Percentiles rank a stretch among this genome's conserved stretches.
phyloP scores from a whole-genome alignment of 2,888 invertebrate genomes.

The Archips xylosteana region DNA sequence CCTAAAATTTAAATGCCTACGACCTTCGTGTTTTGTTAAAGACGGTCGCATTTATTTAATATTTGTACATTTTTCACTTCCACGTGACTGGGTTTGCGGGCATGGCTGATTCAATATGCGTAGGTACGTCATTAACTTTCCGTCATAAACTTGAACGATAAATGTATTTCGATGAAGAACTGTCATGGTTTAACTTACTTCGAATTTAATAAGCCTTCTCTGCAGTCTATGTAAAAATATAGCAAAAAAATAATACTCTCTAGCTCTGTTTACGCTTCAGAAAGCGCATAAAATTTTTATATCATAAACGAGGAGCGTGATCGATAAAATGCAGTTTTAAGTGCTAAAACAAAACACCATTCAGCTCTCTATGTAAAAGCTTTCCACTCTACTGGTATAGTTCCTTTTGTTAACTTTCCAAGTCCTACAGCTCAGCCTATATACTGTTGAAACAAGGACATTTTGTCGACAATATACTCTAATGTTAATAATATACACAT shows the following conservation, averaged over 20 bases:
- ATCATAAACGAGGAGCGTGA: background rate
- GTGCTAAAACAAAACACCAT: conserved; percentile 34
- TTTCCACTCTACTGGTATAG: conserved; percentile 22
- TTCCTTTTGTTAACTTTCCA: conserved; percentile 32
- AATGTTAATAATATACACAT: background rate
- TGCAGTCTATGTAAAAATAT: too few species aligned
- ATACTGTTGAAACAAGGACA: conserved; percentile 4
- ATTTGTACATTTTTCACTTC: conserved; percentile 39
- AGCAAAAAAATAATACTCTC: background rate
- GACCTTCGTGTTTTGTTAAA: conserved; percentile 17
- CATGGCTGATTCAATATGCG: conserved; percentile 25
- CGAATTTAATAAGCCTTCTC: too few species aligned
- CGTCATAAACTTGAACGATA: background rate
- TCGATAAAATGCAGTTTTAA: conserved; percentile 31
- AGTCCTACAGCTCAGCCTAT: conserved; percentile 19
- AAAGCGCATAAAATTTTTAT: conserved; percentile 1
- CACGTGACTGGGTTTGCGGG: conserved; percentile 11
- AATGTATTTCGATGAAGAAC: background rate
- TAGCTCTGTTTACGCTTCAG: background rate
- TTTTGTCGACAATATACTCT: conserved; percentile 1
- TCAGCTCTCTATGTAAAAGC: conserved; percentile 28
- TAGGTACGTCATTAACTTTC: conserved; percentile 14
- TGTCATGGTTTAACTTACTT: background rate
- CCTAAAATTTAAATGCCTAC: conserved; percentile 11
- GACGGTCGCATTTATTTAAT: conserved; percentile 16